These are phyloP conservation scores for Cetoscarus ocellatus DNA, from an alignment of 2,797 vertebrate species.

Conservation along the genomic window DNA sequence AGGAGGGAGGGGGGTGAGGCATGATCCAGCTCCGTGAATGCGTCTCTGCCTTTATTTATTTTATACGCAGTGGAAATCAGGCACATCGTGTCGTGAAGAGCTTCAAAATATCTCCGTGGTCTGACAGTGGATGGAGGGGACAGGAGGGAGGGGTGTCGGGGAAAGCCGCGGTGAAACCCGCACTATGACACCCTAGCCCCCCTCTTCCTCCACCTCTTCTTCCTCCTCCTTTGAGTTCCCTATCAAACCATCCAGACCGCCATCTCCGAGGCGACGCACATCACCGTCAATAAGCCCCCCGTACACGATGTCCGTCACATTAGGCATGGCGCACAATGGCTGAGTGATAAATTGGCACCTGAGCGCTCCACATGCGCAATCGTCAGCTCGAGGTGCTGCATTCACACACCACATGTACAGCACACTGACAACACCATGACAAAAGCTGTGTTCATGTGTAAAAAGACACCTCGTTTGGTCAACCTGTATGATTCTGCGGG, in stretches of 20 bases:
- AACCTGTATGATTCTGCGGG: neutral
- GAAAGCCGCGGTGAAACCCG: slow-evolving; percentile 79
- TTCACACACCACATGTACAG: neutral
- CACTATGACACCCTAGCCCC: slow-evolving; percentile 65
- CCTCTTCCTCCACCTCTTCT: neutral
- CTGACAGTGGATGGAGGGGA: slow-evolving; percentile 23
- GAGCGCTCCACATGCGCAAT: neutral
- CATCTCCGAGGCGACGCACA: slow-evolving; percentile 28
- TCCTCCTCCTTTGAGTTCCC: neutral
- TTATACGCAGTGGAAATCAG: slow-evolving; percentile 55
- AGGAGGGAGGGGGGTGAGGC: slow-evolving; percentile 27
- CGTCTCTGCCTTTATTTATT: slow-evolving; percentile 32
- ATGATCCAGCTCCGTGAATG: slow-evolving; percentile 54
- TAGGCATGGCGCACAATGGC: slow-evolving; percentile 20
- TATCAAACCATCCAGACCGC: slow-evolving; percentile 1
- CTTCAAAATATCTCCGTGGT: slow-evolving; percentile 33
- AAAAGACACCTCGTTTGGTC: neutral
- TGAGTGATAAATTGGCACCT: neutral
- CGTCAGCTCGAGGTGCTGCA: slow-evolving; percentile 4
- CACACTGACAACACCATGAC: too few relatives aligned
- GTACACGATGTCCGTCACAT: slow-evolving; percentile 8
- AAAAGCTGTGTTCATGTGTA: too few relatives aligned
- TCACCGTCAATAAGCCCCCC: slow-evolving; percentile 24
- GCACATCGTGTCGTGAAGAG: slow-evolving; percentile 66
- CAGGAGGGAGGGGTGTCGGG: slow-evolving; percentile 45